These are phyloP conservation scores for Linurgus olivaceus DNA, from an alignment of 2,797 vertebrate species.

Conservation along the genomic window DNA sequence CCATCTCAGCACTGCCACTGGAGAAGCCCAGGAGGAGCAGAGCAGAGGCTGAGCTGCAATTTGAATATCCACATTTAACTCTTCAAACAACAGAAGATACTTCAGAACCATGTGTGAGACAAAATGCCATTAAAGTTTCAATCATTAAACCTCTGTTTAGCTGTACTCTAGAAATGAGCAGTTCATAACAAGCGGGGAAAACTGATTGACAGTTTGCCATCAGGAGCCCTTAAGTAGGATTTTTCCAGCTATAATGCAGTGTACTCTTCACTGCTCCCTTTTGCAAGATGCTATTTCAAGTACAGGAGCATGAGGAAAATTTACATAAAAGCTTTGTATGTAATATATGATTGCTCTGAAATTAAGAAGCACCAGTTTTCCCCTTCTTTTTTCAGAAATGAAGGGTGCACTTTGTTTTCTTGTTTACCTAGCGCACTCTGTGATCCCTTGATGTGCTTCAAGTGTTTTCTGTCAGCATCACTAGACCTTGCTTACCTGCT, in stretches of 20 bases:
- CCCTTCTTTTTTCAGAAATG: slow-evolving; percentile 16
- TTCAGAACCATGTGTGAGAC: slow-evolving; percentile 13
- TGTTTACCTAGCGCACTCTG: background rate
- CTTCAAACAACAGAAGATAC: slow-evolving; percentile 27
- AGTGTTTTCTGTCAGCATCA: background rate
- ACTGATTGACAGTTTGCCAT: slow-evolving; percentile 44
- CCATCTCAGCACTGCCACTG: background rate
- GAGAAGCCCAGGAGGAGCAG: background rate
- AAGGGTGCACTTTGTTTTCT: slow-evolving; percentile 14
- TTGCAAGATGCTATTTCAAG: background rate
- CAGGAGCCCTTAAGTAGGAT: slow-evolving; percentile 42
- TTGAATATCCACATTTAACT: slow-evolving; percentile 46
- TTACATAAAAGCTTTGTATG: slow-evolving; percentile 21
- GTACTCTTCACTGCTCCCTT: background rate
- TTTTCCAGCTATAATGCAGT: slow-evolving; percentile 18
- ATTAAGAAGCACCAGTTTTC: background rate
- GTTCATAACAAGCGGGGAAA: background rate
- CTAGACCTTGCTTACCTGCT: background rate
- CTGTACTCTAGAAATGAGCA: background rate
- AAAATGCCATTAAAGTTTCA: slow-evolving; percentile 31
- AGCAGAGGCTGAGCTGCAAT: background rate
- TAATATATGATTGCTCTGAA: slow-evolving; percentile 8
- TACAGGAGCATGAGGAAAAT: background rate
- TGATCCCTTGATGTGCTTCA: background rate
- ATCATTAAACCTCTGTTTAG: slow-evolving; percentile 12